Percentiles rank a stretch among this genome's conserved stretches.
Conservation (phyloP, 2,113 vertebrate species). For the Cettia cetti region DNA sequence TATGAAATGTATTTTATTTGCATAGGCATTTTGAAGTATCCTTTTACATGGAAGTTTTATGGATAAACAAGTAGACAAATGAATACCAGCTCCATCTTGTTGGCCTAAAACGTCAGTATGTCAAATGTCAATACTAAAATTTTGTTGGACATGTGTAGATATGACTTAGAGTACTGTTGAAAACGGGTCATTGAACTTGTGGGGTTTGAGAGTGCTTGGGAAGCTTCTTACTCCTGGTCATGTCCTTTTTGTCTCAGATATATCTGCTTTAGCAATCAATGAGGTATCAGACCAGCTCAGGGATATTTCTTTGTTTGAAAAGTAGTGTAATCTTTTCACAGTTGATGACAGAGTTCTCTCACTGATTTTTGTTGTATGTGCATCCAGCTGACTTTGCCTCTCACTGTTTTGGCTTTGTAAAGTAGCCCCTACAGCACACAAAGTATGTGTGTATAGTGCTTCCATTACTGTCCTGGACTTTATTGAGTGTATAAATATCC, state of each 20-base stretch:
- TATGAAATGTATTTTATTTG: not conserved
- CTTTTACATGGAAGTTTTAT: not conserved
- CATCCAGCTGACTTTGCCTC: not conserved
- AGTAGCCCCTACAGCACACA: rapidly evolving
- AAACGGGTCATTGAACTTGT: not conserved
- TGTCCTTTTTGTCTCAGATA: not conserved
- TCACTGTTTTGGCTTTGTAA: not conserved
- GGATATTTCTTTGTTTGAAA: not conserved
- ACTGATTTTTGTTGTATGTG: not conserved
- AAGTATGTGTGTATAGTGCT: not conserved
- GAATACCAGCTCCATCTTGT: not conserved
- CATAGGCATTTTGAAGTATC: not conserved
- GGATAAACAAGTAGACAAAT: not conserved
- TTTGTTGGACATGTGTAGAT: not conserved
- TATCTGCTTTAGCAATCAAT: not conserved
- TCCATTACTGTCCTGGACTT: not conserved
- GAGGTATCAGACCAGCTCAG: not conserved
- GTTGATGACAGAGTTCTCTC: not conserved
- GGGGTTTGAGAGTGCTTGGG: not conserved
- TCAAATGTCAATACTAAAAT: not conserved
- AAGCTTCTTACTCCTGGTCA: not conserved
- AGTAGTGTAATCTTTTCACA: not conserved
- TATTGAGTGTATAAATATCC: not conserved
- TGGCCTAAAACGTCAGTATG: not conserved
- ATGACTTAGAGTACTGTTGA: not conserved